A percentile compares a stretch with the other conserved stretches of the same genome.
These are phyloP conservation scores for Orchestia grillus DNA, from an alignment of 1,140 invertebrate species.

Conservation along the genomic window DNA sequence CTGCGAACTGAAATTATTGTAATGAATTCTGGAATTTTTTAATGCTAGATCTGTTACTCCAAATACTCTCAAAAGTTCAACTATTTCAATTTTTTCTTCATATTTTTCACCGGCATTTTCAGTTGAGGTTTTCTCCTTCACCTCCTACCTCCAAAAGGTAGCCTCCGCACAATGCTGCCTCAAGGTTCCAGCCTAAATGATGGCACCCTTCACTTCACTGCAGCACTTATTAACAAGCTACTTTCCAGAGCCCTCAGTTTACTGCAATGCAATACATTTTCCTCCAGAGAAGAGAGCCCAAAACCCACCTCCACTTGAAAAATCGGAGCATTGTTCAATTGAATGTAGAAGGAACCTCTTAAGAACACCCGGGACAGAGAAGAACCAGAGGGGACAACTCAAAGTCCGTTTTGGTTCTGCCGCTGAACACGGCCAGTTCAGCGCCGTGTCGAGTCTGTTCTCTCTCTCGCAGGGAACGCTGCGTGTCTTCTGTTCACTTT, in stretches of 20 bases:
- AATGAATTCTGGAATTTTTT: too few relatives aligned
- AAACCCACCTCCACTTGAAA: not conserved
- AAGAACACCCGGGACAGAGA: constrained; percentile 5
- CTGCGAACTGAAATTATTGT: too few relatives aligned
- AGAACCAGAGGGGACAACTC: not conserved
- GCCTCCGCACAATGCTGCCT: not conserved
- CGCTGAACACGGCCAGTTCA: not conserved
- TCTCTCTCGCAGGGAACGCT: constrained; percentile 8
- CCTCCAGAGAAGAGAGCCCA: not conserved
- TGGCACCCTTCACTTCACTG: not conserved
- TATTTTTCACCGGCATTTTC: too few relatives aligned
- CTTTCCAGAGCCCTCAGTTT: not conserved
- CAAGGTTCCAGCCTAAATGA: not conserved
- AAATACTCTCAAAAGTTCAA: too few relatives aligned
- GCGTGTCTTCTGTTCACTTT: not conserved
- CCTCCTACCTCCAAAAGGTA: too few relatives aligned
- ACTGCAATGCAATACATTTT: not conserved
- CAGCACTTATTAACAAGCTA: not conserved
- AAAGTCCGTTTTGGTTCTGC: not conserved
- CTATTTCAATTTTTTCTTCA: too few relatives aligned
- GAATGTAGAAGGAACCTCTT: not conserved
- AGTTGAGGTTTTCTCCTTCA: too few relatives aligned
- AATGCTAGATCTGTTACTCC: too few relatives aligned
- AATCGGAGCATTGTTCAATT: not conserved
- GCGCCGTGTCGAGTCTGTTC: not conserved